phyloP scores from a whole-genome alignment of 2,888 invertebrate genomes.

The Dione vanillae region DNA sequence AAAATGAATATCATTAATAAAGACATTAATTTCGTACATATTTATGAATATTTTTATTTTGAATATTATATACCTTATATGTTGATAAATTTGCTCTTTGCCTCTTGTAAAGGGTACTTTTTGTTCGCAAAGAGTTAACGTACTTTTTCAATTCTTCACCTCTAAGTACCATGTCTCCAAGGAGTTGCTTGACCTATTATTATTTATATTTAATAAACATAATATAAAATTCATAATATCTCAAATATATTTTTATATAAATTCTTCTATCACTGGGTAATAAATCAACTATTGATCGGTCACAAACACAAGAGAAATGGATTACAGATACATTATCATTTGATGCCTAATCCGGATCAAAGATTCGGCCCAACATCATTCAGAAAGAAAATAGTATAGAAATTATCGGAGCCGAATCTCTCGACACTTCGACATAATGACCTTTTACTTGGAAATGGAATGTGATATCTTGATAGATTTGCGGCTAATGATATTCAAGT shows the following conservation, averaged over 20 bases:
- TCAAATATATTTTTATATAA: background rate
- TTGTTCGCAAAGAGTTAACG: constrained; percentile 91
- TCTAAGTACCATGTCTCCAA: constrained; percentile 88
- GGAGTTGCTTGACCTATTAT: constrained; percentile 72
- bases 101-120: constrained; percentile 92
- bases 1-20: background rate
- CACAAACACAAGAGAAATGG: constrained; percentile 20
- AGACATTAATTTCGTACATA: background rate
- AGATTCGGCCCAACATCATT: constrained; percentile 56
- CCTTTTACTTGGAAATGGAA: constrained; percentile 68
- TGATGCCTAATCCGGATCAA: constrained; percentile 51
- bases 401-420: constrained; percentile 60
- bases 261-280: background rate
- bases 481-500: constrained; percentile 32
- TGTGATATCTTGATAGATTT: constrained; percentile 58
- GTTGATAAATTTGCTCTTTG: constrained; percentile 90
- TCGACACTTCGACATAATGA: constrained; percentile 63
- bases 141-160: constrained; percentile 94
- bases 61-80: constrained; percentile 75
- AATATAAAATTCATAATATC: background rate
- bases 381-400: constrained; percentile 54
- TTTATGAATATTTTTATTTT: background rate
- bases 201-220: background rate
- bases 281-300: constrained; percentile 1
- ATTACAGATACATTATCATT: constrained; percentile 37